Evolutionary conservation across 2,113 vertebrate species (phyloP).

Genomic region (Daphoenositta chrysoptera): DNA sequence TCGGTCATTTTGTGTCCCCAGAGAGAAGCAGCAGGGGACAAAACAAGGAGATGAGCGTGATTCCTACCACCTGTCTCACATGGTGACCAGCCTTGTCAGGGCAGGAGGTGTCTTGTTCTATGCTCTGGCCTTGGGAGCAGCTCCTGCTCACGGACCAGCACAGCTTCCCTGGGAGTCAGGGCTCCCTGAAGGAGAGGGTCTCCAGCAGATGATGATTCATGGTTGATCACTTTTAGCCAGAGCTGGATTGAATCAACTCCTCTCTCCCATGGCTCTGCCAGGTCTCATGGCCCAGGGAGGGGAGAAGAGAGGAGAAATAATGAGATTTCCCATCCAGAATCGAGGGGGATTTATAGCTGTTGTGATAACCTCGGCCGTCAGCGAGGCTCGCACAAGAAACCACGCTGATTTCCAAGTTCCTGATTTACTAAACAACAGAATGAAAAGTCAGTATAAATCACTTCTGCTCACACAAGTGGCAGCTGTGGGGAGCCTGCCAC

Average conservation of each 20-base stretch:
- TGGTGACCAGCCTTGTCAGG: fast-evolving
- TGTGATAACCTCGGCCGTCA: conserved; percentile 66
- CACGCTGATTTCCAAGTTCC: conserved; percentile 39
- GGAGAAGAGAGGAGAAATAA: conserved; percentile 57
- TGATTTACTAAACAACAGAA: conserved; percentile 52
- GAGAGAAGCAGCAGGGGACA: neutral
- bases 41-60: neutral
- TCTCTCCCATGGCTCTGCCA: conserved; percentile 50
- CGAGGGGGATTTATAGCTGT: conserved; percentile 66
- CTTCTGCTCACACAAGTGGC: conserved; percentile 9
- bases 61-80: neutral
- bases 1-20: neutral
- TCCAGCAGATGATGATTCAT: conserved; percentile 41
- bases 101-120: neutral
- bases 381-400: conserved; percentile 30
- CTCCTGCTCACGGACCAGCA: neutral
- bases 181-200: neutral
- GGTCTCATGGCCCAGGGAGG: conserved; percentile 45
- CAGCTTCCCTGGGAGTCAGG: neutral
- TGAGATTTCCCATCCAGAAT: conserved; percentile 70
- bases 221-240: conserved; percentile 23
- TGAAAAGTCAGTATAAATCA: conserved; percentile 50
- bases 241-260: conserved; percentile 58
- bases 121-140: neutral
- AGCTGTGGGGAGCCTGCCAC: neutral